These are phyloP conservation scores for Arbacia lixula DNA, from an alignment of 53 echinoderm and acorn worm species.

Conservation along the genomic window DNA sequence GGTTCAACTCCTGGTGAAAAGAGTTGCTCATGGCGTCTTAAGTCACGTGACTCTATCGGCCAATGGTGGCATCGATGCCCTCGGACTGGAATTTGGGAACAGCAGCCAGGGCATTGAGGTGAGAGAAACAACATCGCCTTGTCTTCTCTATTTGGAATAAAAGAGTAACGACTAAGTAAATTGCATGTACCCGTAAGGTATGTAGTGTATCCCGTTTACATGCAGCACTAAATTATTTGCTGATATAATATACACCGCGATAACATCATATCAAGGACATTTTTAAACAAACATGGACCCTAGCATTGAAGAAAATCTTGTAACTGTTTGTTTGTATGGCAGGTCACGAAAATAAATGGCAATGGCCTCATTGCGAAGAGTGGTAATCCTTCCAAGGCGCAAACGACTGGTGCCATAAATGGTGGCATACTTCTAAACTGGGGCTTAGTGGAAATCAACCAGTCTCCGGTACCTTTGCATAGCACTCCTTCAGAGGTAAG, in stretches of 20 bases:
- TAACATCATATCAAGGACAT: background rate
- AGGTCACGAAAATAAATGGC: constrained; percentile 1
- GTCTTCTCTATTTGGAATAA: no score
- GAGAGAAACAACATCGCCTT: background rate
- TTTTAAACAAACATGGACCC: background rate
- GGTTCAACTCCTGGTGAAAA: constrained; percentile 18
- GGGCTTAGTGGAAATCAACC: constrained; percentile 22
- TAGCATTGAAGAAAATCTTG: background rate
- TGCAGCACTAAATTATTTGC: no score
- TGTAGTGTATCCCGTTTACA: background rate
- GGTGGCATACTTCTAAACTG: constrained; percentile 14
- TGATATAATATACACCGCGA: background rate
- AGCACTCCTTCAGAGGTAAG: constrained; percentile 7
- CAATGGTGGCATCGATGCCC: constrained; percentile 17
- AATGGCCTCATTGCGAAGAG: constrained; percentile 22
- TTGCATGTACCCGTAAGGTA: no score
- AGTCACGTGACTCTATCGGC: background rate
- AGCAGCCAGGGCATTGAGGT: constrained; percentile 32
- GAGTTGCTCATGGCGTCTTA: constrained; percentile 14
- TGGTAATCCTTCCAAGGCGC: constrained; percentile 1
- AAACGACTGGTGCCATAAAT: background rate
- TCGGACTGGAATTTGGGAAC: constrained; percentile 29
- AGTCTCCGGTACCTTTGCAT: constrained; percentile 2
- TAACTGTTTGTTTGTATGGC: background rate
- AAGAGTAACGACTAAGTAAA: no score